Evolutionary conservation across 2,888 invertebrate genomes (phyloP), one percentile per base, ranked within the genome.

Genomic region (Hirtodrosophila duncani): DNA sequence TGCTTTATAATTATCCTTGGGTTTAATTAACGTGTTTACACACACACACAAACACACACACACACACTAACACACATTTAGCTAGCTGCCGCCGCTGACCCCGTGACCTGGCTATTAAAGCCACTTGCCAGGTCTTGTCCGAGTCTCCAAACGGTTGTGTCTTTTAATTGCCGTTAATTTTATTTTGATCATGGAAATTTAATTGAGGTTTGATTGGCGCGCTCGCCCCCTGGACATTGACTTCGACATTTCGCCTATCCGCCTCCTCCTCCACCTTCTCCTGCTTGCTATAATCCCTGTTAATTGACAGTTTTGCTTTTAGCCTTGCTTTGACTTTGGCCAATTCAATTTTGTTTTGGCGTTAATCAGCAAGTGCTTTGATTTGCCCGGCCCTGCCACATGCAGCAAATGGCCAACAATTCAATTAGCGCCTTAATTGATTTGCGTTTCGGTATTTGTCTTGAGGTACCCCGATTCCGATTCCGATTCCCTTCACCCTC

Each of bases 21-120:
- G 70, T 69, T 64, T 74, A 74, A 74, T 74, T 74, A 67, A 65
- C 70, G 62, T 74, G 62, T 64, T 74, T 60, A 57, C 58, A 61
- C 59, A 56, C 17, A 38, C 43, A 27, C 42, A 33, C 24, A 39
- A 23, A 36, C 24, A 21, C 16, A 39, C 21, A 39, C 31, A 42
- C 42, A 20, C 42, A 39, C 38, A 23, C 31, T 36, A 34, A 30
- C 30, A n/a, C 24, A 17, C 29, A 18, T 21, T 10, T n/a, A 31
- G 13, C 33, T 21, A 45, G 30, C 31, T 31, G 36, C 30, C 31
- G 26, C 36, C 52, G 46, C 49, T 70, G 70, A 66, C 70, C 71
- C 56, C 60, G 44, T 60, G 70, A 70, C 67, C 67, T 37, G 49
- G 46, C 62, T 44, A 42, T 10, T 52, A 63, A 50, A 52, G 41